phyloP scores from a whole-genome alignment of 2,888 invertebrate species.

The Ceratothoa steindachneri region DNA sequence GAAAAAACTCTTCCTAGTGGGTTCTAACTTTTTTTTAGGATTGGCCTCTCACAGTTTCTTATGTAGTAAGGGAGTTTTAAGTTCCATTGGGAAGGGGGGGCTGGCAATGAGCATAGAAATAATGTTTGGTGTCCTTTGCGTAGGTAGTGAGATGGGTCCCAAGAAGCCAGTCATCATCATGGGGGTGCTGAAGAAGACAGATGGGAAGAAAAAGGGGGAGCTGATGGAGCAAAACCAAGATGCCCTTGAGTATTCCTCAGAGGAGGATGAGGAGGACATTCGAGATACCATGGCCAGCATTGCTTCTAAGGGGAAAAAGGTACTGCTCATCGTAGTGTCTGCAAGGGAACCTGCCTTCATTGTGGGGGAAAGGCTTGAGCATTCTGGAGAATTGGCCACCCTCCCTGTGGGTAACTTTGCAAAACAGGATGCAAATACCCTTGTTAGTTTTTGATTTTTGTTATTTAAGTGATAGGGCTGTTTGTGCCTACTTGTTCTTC shows the following conservation, averaged over 20 bases:
- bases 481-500: no score
- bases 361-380: not conserved
- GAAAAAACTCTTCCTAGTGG: no score
- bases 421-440: not conserved
- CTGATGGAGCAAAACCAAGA: conserved; percentile 99
- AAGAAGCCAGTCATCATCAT: conserved; percentile 58
- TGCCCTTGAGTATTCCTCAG: conserved; percentile 91
- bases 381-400: no score
- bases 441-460: no score
- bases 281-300: conserved; percentile 62
- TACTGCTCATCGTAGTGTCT: conserved; percentile 30
- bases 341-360: not conserved
- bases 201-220: conserved; percentile 86
- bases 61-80: no score
- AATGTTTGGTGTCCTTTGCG: no score
- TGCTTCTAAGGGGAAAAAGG: conserved; percentile 43
- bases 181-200: conserved; percentile 72
- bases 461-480: no score
- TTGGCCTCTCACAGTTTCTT: no score
- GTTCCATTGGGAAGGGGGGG: no score
- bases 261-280: conserved; percentile 91
- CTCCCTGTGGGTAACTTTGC: no score
- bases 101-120: no score
- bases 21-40: no score
- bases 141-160: conserved; percentile 26